Evolutionary conservation across 2,113 vertebrate genomes (phyloP), one percentile per base, ranked within the genome.

Genomic region (Neolamprologus falcicula): DNA sequence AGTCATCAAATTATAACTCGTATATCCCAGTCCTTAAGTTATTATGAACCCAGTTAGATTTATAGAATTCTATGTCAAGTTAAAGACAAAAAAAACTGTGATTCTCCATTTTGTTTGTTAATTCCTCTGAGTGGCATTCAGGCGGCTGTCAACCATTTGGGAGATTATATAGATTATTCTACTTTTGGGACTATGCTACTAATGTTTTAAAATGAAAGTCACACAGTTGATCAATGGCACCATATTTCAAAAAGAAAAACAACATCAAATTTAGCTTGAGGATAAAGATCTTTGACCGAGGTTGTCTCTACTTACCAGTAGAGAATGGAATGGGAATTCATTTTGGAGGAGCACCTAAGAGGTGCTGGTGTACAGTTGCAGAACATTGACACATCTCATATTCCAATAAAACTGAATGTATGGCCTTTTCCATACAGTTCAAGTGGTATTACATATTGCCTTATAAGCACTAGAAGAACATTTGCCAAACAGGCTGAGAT

Each of bases 291-390:
- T 90, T 89, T 78, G 17, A 52, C 66, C 57, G 14, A 86, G 24
- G 53, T 26, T 80, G 54, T 90, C 24, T 83, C 78, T 87, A 33
- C 76, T 88, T 88, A 55, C 13, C 45, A 47, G 14, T 17, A 47
- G 45, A 47, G 45, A 47, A 17, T 47, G 53, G 35, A 85, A 66
- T 88, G 82, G 84, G 89, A 83, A 86, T 81, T 88, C 13, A 68
- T 61, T 86, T 95, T 93, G 93, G 89, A 92, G 93, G 89, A 94
- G 93, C 88, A 84, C 26, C 24, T 88, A 94, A 92, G 68, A 82
- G 90, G 17, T 14, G 66, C 87, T 93, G 92, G 92, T 93, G 91
- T 95, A 92, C 45, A 24, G 92, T 93, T 95, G 89, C 89, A 94
- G 66, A 24, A 52, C 84, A 89, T 21, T 87, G 76, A 40, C 88